Evolutionary conservation across 2,888 invertebrate genomes (phyloP).

Genomic region (Tetheella fluctuosa): DNA sequence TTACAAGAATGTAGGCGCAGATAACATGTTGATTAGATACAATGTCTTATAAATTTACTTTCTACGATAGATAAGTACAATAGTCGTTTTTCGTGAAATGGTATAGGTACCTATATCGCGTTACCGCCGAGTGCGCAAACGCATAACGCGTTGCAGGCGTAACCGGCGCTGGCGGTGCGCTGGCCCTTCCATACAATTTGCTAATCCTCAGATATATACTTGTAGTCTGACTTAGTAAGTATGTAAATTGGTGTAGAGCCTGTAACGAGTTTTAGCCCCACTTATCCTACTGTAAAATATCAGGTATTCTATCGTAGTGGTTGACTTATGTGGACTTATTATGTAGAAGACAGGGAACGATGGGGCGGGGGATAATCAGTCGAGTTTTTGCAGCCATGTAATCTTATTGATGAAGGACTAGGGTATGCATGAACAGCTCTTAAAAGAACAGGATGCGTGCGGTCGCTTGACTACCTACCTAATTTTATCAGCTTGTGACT

Average conservation of each 20-base stretch:
- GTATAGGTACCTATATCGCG: not conserved
- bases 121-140: not conserved
- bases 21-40: slow-evolving; percentile 6
- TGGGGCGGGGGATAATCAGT: slow-evolving; percentile 31
- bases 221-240: slow-evolving; percentile 26
- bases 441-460: slow-evolving; percentile 23
- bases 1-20: not conserved
- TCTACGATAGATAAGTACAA: not conserved
- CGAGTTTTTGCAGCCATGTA: slow-evolving; percentile 34
- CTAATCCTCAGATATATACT: not conserved
- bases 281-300: slow-evolving; percentile 46
- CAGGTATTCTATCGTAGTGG: slow-evolving; percentile 28
- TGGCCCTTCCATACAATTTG: not conserved
- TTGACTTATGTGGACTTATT: slow-evolving; percentile 51
- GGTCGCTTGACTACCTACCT: not conserved
- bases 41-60: not conserved
- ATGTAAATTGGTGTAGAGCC: slow-evolving; percentile 25
- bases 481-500: not conserved
- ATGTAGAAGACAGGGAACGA: slow-evolving; percentile 20
- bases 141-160: not conserved
- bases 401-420: slow-evolving; percentile 52
- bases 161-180: not conserved
- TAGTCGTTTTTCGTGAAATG: not conserved
- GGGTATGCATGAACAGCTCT: slow-evolving; percentile 22
- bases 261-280: slow-evolving; percentile 38